Conservation (phyloP, 2,888 invertebrate genomes). For the Stratiomys singularior region DNA sequence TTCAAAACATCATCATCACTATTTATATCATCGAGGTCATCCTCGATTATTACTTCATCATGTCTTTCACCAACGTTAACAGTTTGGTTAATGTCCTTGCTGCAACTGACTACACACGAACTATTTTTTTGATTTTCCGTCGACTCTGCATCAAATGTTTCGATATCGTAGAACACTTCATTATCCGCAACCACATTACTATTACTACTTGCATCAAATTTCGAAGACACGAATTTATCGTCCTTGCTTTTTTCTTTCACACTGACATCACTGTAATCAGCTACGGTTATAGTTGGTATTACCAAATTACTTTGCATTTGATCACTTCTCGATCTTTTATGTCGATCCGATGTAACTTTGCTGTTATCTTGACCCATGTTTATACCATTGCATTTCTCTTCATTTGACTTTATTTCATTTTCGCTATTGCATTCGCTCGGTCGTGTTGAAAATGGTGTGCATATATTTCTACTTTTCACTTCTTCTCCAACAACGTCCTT, state of each 20-base stretch:
- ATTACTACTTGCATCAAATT: background rate
- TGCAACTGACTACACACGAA: background rate
- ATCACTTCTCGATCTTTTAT: constrained; percentile 32
- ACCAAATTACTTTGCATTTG: constrained; percentile 46
- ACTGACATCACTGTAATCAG: constrained; percentile 57
- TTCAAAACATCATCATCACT: constrained; percentile 4
- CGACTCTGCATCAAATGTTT: constrained; percentile 42
- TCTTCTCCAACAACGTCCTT: constrained; percentile 30
- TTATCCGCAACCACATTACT: constrained; percentile 41
- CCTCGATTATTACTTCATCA: constrained; percentile 32
- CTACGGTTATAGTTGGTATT: constrained; percentile 61
- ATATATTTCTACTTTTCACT: background rate
- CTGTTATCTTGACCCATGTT: constrained; percentile 47
- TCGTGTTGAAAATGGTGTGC: constrained; percentile 47
- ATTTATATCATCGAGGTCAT: background rate
- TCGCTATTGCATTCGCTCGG: constrained; percentile 58
- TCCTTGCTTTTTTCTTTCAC: background rate
- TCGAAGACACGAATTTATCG: constrained; percentile 7
- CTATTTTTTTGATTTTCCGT: background rate
- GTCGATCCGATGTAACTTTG: constrained; percentile 45
- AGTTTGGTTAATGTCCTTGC: background rate
- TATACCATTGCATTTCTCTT: background rate
- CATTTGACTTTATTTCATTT: constrained; percentile 35
- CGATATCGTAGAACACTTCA: constrained; percentile 60
- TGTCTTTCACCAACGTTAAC: constrained; percentile 24